phyloP scores from a whole-genome alignment of 2,888 invertebrate species.

The Dynastes hyllus region DNA sequence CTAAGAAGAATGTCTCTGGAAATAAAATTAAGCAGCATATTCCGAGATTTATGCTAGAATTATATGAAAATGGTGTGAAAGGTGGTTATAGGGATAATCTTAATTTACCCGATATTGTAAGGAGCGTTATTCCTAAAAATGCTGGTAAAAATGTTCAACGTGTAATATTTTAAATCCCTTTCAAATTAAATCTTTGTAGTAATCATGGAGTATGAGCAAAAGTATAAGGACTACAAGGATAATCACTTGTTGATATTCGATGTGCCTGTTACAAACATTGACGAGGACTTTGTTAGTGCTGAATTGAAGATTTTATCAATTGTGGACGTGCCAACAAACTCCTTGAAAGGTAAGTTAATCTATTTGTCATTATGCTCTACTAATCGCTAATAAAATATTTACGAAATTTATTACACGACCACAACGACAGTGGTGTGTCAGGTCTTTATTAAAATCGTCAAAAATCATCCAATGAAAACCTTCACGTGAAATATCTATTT shows the following conservation, averaged over 20 bases:
- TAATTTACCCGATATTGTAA: slow-evolving; percentile 66
- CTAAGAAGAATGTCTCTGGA: background rate
- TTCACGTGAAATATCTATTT: too few relatives aligned
- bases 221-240: slow-evolving; percentile 56
- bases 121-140: slow-evolving; percentile 68
- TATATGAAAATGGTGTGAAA: slow-evolving; percentile 63
- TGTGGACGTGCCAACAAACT: slow-evolving; percentile 60
- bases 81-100: slow-evolving; percentile 61
- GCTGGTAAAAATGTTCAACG: slow-evolving; percentile 61
- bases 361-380: background rate
- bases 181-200: slow-evolving; percentile 24
- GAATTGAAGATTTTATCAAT: slow-evolving; percentile 68
- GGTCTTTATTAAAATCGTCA: too few relatives aligned
- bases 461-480: too few relatives aligned
- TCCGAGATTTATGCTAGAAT: slow-evolving; percentile 69
- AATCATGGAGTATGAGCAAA: slow-evolving; percentile 45
- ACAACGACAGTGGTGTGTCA: too few relatives aligned
- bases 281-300: slow-evolving; percentile 66
- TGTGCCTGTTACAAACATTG: slow-evolving; percentile 63
- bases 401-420: too few relatives aligned
- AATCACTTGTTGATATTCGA: slow-evolving; percentile 67
- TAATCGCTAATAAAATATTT: too few relatives aligned
- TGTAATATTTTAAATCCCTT: background rate
- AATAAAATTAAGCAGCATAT: slow-evolving; percentile 61
- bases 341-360: slow-evolving; percentile 45